These are phyloP conservation scores for Megaceryle alcyon DNA, from an alignment of 2,797 vertebrate genomes.

Conservation along the genomic window DNA sequence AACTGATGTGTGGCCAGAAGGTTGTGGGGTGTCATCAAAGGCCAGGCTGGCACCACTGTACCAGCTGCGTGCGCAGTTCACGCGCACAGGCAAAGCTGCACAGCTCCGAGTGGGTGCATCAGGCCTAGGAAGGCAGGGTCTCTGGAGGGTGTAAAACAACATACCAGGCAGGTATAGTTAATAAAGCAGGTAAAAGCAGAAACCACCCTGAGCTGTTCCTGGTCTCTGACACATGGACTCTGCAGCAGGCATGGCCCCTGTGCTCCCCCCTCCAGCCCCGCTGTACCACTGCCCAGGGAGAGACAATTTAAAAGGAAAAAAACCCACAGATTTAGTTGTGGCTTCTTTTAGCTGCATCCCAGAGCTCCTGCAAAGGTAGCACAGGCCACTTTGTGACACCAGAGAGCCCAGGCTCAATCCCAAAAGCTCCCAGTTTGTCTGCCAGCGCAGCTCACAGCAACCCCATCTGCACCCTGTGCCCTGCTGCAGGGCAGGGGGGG, in stretches of 20 bases:
- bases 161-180: background rate
- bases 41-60: background rate
- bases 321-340: background rate
- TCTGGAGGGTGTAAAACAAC: background rate
- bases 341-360: background rate
- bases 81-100: background rate
- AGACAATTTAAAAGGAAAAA: background rate
- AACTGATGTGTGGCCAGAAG: background rate
- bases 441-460: background rate
- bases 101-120: background rate
- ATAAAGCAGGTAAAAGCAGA: background rate
- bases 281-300: background rate
- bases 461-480: background rate
- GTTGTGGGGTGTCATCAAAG: background rate
- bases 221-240: background rate
- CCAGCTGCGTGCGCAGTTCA: fast-evolving
- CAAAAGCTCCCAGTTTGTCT: background rate
- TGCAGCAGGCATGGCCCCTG: background rate
- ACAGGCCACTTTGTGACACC: background rate
- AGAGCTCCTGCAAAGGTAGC: background rate
- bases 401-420: background rate
- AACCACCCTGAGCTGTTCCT: background rate
- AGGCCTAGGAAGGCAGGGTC: background rate
- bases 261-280: background rate
- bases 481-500: background rate